Evolutionary conservation across 2,888 invertebrate genomes (phyloP), one percentile per base, ranked within the genome.

Genomic region (Machimus atricapillus): DNA sequence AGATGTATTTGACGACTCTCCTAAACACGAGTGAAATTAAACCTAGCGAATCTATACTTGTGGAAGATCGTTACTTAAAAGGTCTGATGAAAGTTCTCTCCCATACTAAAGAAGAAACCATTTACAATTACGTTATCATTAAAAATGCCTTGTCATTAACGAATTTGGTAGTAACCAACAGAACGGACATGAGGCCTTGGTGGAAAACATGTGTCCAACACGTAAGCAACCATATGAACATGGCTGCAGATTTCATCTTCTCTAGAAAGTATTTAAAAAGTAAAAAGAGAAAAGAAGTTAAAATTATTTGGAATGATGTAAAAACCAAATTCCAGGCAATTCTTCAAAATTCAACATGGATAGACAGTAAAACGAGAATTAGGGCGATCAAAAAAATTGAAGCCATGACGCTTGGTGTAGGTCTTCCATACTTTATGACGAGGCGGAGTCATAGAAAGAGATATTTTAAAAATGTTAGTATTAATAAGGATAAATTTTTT

Each of bases 181-280:
- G 37, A 23, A 77, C 19, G 66, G 14, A 52, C 12, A 8, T 46
- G 56, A 43, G 34, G 86, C 16, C 56, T 76, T 58, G 87, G 85
- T 98, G 98, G 98, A 93, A 97, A 89, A 96, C 96, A 89, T 98
- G 98, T 90, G 96, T 98, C 1, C 95, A 95, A 6, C 97, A 97
- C 89, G 97, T 97, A 2, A 97, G 96, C 90, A 96, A 95, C 90
- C 96, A 96, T 86, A 93, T 97, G 94, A 95, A 96, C n/a, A 97
- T 97, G 91, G 76, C 77, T 19, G 56, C 40, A 9, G 52, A 37
- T 6, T 8, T 40, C 19, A 96, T 97, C 95, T 97, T 97, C 89
- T 76, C 86, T 2, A 40, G 77, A 16, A 46, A 34, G 16, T 86
- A 52, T 77, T 56, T 86, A 19, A 56, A 43, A 37, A 56, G 77